Evolutionary conservation across 1,140 invertebrate genomes (phyloP), one percentile per base, ranked within the genome.

Genomic region (Drosophila ambigua): DNA sequence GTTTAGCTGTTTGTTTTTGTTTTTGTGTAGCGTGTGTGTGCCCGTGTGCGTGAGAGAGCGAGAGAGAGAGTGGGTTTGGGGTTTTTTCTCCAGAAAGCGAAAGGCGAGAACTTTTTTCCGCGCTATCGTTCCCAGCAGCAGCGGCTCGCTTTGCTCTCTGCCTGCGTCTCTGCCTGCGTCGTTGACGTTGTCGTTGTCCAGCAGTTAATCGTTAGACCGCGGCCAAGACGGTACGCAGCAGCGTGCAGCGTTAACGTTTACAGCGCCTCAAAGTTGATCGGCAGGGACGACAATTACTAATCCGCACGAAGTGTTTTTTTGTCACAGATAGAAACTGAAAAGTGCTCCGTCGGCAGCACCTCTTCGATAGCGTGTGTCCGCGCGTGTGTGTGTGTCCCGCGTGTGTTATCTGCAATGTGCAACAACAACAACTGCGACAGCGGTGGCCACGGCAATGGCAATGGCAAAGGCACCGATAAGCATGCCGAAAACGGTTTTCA

Each of bases 31-130:
- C 20, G 43, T 59, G 45, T 55, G 31, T 35, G 5, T 49, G 9
- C 28, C 4, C 11, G 35, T 39, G 2, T 39, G 35, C 11, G 35
- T 39, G 11, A 13, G 11, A 13, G 35, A 4, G 35, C 5, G 31
- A 2, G 28, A 13, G 35, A 4, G 35, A 13, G 31, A 2, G 28
- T 2, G 31, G 31, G 35, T 35, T 16, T 1, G 2, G 23, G 2
- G 51, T 49, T 20, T 57, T 63, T 79, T 87, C 77, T 74, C 68
- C 81, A 85, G 82, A 87, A 84, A 84, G 53, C 77, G 77, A 81
- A 77, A 69, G 72, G 48, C 46, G 46, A 72, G 66, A 84, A 80
- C 59, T 48, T 65, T 53, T 67, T 43, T 48, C 20, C 20, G 24
- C 43, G 35, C 35, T 39, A 13, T 39, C 28, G 63, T 24, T 50